Percentiles rank a stretch among this genome's conserved stretches.
phyloP scores from a whole-genome alignment of 30 jellyfish, hydroid and myxozoan species.

The Pelagia noctiluca region DNA sequence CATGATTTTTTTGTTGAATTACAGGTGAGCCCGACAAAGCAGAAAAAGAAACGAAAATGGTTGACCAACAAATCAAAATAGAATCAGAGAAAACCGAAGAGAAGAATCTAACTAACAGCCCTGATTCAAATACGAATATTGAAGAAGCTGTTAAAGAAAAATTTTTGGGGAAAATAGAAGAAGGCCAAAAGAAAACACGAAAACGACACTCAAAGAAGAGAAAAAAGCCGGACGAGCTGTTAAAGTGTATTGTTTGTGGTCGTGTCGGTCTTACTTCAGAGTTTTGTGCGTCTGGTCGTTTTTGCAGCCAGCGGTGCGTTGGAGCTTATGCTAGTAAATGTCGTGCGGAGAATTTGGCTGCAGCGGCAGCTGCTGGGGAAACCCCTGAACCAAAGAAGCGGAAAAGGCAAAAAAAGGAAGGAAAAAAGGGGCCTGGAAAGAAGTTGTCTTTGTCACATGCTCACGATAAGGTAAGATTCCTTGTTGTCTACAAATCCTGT shows the following conservation, averaged over 20 bases:
- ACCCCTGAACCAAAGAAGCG: conserved; percentile 65
- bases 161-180: too few relatives aligned
- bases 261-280: conserved; percentile 92
- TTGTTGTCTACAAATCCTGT: too few relatives aligned
- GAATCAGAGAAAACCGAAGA: too few relatives aligned
- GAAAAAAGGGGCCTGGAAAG: conserved; percentile 41
- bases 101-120: too few relatives aligned
- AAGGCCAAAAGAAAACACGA: conserved; percentile 35
- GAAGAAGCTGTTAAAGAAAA: too few relatives aligned
- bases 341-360: conserved; percentile 94
- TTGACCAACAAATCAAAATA: too few relatives aligned
- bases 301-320: conserved; percentile 98
- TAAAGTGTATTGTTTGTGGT: conserved; percentile 97
- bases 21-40: too few relatives aligned
- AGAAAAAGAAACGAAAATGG: too few relatives aligned
- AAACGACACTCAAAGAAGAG: conserved; percentile 70
- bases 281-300: conserved; percentile 98
- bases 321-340: conserved; percentile 98
- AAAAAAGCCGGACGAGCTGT: conserved; percentile 77
- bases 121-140: too few relatives aligned
- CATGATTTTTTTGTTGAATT: too few relatives aligned
- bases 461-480: neutral
- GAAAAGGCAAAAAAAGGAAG: conserved; percentile 59
- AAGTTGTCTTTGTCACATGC: neutral
- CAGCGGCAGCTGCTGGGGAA: conserved; percentile 92